Evolutionary conservation across 2,113 vertebrate species (phyloP).

Genomic region (Melierax canorus): DNA sequence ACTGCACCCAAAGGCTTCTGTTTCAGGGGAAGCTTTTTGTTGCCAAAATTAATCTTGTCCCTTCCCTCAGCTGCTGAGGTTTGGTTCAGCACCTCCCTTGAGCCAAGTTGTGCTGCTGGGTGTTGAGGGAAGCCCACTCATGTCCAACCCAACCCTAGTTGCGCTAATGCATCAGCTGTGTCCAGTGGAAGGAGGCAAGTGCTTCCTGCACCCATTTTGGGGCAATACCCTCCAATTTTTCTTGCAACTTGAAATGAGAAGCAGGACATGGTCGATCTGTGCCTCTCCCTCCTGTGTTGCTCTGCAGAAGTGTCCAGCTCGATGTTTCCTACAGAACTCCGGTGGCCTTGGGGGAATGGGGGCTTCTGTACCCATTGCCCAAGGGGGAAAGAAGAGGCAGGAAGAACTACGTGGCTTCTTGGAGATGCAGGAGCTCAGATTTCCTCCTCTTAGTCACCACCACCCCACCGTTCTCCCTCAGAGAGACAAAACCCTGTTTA

Average conservation of each 20-base stretch:
- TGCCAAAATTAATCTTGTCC: not conserved
- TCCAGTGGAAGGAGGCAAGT: fast-evolving
- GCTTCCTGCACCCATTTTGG: not conserved
- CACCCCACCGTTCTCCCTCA: not conserved
- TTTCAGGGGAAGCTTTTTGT: not conserved
- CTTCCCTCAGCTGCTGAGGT: not conserved
- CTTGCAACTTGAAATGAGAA: not conserved
- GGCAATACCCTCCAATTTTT: not conserved
- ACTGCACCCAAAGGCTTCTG: not conserved
- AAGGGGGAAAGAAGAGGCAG: not conserved
- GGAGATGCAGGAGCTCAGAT: not conserved
- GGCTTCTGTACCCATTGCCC: not conserved
- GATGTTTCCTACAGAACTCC: not conserved
- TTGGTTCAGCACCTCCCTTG: not conserved
- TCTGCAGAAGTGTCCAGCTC: not conserved
- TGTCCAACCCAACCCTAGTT: not conserved
- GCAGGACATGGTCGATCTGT: not conserved
- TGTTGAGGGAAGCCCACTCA: not conserved
- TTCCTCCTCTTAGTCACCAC: not conserved
- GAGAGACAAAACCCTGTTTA: not conserved
- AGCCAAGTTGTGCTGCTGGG: not conserved
- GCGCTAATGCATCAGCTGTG: not conserved
- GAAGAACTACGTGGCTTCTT: not conserved
- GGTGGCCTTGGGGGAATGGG: fast-evolving
- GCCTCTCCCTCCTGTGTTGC: not conserved